Conservation (phyloP, 2,888 invertebrate genomes). For the Polia nebulosa region DNA sequence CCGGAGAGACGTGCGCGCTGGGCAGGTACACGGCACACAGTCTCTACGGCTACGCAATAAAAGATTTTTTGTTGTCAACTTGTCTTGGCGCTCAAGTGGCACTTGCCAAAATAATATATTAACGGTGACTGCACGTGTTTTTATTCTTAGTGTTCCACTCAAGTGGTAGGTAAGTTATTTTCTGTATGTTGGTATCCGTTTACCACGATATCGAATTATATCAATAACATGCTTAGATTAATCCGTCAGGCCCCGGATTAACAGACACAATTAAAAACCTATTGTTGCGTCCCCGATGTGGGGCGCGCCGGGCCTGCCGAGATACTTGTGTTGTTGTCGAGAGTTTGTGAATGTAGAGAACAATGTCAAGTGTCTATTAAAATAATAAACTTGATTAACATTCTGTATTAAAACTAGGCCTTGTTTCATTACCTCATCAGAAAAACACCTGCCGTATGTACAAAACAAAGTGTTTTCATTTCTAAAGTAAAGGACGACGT, state of each 20-base stretch:
- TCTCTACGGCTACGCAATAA: constrained; percentile 72
- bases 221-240: constrained; percentile 12
- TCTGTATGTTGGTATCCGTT: constrained; percentile 4
- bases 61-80: constrained; percentile 74
- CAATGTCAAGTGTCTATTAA: constrained; percentile 14
- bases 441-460: constrained; percentile 8
- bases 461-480: constrained; percentile 45
- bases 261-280: too few relatives aligned
- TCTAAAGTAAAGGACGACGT: constrained; percentile 52
- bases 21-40: constrained; percentile 86
- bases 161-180: neutral
- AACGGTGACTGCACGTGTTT: constrained; percentile 32
- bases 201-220: neutral
- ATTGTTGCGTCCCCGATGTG: too few relatives aligned
- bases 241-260: too few relatives aligned
- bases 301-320: too few relatives aligned
- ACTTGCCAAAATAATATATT: constrained; percentile 36
- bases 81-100: constrained; percentile 73
- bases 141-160: too few relatives aligned
- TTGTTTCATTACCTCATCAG: constrained; percentile 7
- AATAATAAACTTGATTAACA: constrained; percentile 1
- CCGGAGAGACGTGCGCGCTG: constrained; percentile 78
- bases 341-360: constrained; percentile 24
- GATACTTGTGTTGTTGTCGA: constrained; percentile 10
- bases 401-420: constrained; percentile 8